Evolutionary conservation across 2,113 vertebrate species (phyloP), one percentile per base, ranked within the genome.

Genomic region (Carlito syrichta): DNA sequence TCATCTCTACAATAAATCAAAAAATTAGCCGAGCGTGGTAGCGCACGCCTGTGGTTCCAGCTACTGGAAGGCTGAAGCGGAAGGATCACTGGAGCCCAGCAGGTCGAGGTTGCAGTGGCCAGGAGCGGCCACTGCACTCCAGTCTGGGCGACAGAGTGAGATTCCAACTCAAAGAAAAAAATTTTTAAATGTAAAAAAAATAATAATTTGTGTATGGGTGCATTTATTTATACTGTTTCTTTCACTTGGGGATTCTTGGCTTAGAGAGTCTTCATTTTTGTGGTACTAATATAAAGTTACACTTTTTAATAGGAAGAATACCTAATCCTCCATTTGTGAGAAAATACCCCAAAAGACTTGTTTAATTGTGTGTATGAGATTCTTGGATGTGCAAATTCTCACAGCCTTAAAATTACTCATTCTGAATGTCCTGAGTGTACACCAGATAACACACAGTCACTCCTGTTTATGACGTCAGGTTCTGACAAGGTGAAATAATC

Each of bases 221-320:
- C 69, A 23, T 48, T 54, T 48, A 69, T 71, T 71, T 92, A 20
- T 48, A 52, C 11, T 7, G 9, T 86, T 86, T 82, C 73, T 50
- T 84, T 94, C 40, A 9, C 30, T 66, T 58, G 58, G 52, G 22
- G 13, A 85, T 69, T 95, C 13, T 60, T 58, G 92, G 60, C 63
- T 78, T 54, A 22, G 50, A 63, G 56, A 68, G 35, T 74, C 62
- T 97, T 88, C 63, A 69, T 86, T 82, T 74, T 43, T 92, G 56
- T 60, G 50, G 30, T 74, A 30, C n/a, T 86, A 83, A 13, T 58
- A 73, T 69, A 77, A 89, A 89, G 62, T 90, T 90, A 81, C 9
- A 50, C 85, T 81, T 84, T 89, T 91, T 87, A 87, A 81, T 85
- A 92, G n/a, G 66, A 90, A 88, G 76, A 89, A 62, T 84, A 66